Evolutionary conservation across 2,888 invertebrate species (phyloP).

Genomic region (Acleris cristana): DNA sequence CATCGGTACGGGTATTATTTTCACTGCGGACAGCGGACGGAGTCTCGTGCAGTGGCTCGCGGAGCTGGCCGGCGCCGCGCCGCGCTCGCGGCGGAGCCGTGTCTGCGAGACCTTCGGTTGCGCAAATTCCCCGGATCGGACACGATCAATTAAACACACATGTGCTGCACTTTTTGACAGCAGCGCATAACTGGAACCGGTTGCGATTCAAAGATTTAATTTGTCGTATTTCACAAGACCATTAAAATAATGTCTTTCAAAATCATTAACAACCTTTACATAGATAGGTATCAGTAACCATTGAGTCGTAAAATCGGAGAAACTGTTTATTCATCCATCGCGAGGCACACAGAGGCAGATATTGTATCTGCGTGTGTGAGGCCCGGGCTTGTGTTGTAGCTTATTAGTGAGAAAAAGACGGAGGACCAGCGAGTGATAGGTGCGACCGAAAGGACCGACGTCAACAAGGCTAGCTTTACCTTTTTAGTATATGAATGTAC

Average conservation of each 20-base stretch:
- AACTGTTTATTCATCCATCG: slow-evolving; percentile 80
- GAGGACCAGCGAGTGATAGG: slow-evolving; percentile 55
- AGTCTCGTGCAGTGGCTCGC: background rate
- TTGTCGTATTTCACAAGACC: slow-evolving; percentile 46
- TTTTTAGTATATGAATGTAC: slow-evolving; percentile 79
- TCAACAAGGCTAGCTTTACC: slow-evolving; percentile 80
- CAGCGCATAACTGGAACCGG: slow-evolving; percentile 2
- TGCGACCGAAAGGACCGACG: slow-evolving; percentile 66
- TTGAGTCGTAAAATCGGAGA: slow-evolving; percentile 81
- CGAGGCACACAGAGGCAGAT: slow-evolving; percentile 47
- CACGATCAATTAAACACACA: slow-evolving; percentile 9
- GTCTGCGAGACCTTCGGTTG: background rate
- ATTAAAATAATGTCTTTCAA: slow-evolving; percentile 58
- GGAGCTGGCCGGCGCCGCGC: no score
- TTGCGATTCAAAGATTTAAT: slow-evolving; percentile 34
- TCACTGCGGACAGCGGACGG: slow-evolving; percentile 18
- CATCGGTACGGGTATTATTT: slow-evolving; percentile 38
- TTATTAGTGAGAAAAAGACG: slow-evolving; percentile 77
- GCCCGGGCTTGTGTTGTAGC: slow-evolving; percentile 57
- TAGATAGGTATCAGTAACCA: slow-evolving; percentile 78
- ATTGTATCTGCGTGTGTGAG: slow-evolving; percentile 50
- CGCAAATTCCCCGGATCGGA: slow-evolving; percentile 4
- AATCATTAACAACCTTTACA: slow-evolving; percentile 76
- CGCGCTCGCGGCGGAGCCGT: background rate
- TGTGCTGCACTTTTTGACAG: slow-evolving; percentile 17